phyloP scores from a whole-genome alignment of 2,888 invertebrate genomes.

The Eristalis intricaria region DNA sequence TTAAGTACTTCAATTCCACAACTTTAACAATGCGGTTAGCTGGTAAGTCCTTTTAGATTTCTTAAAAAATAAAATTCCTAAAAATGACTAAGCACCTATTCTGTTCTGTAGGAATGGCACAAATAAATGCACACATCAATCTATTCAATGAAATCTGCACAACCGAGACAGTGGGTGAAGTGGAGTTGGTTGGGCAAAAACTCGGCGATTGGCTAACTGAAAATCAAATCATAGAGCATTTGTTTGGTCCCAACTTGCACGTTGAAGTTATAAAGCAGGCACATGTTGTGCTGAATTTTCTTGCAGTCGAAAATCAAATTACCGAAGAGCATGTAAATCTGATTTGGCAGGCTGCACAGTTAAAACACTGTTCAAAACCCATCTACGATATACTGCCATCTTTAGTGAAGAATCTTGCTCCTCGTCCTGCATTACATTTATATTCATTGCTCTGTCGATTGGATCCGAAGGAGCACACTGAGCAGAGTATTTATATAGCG shows the following conservation, averaged over 20 bases:
- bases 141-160: constrained; percentile 95
- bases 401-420: constrained; percentile 93
- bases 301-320: constrained; percentile 95
- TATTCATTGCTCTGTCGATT: constrained; percentile 92
- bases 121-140: constrained; percentile 96
- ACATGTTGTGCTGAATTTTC: constrained; percentile 94
- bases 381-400: constrained; percentile 95
- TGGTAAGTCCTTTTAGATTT: constrained; percentile 82
- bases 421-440: constrained; percentile 93
- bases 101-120: constrained; percentile 85
- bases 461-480: constrained; percentile 95
- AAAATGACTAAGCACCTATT: not conserved
- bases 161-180: constrained; percentile 92
- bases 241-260: constrained; percentile 98
- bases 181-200: constrained; percentile 91
- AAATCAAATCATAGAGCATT: constrained; percentile 95
- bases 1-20: constrained; percentile 97
- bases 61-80: not conserved
- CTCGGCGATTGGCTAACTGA: constrained; percentile 94
- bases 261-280: constrained; percentile 97
- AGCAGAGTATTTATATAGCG: constrained; percentile 94
- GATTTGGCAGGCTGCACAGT: constrained; percentile 96
- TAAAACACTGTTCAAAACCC: constrained; percentile 97
- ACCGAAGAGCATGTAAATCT: constrained; percentile 94
- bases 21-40: constrained; percentile 96